These are phyloP conservation scores for Papilio xuthus DNA, from an alignment of 1,140 invertebrate species.

Conservation along the genomic window DNA sequence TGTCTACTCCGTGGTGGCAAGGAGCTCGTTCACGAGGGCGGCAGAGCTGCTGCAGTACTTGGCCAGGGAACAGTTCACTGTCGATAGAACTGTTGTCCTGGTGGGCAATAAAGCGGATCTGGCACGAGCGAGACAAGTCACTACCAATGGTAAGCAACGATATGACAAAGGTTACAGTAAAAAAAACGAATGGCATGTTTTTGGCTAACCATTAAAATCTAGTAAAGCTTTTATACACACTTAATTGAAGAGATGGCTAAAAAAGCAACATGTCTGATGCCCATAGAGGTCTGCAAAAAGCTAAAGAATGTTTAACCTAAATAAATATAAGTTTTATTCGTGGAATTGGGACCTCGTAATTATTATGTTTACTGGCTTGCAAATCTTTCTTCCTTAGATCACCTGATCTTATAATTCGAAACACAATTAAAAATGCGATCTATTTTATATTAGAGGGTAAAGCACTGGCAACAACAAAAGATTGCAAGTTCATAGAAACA, in stretches of 20 bases:
- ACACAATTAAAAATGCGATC: not conserved
- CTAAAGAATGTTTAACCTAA: too few relatives aligned
- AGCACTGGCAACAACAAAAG: conserved; percentile 90
- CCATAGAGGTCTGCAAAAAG: too few relatives aligned
- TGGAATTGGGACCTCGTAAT: too few relatives aligned
- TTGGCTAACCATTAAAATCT: too few relatives aligned
- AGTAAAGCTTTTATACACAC: too few relatives aligned
- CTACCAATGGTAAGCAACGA: conserved; percentile 88
- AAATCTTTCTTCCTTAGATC: too few relatives aligned
- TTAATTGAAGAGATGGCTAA: too few relatives aligned
- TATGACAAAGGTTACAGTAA: not conserved
- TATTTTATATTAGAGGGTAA: conserved; percentile 87
- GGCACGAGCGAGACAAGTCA: conserved; percentile 91
- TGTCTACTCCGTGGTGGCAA: conserved; percentile 92
- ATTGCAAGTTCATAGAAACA: conserved; percentile 96
- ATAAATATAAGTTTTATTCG: too few relatives aligned
- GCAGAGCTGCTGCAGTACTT: conserved; percentile 91
- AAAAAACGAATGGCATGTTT: not conserved
- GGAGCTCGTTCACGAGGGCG: conserved; percentile 88
- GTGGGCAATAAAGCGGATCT: conserved; percentile 97
- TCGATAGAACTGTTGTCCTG: conserved; percentile 92
- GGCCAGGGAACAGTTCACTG: conserved; percentile 89
- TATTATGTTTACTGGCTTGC: too few relatives aligned
- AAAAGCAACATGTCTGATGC: too few relatives aligned
- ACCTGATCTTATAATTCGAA: too few relatives aligned